These are phyloP conservation scores for Pontoporia blainvillei DNA, from an alignment of 2,113 vertebrate genomes.

Conservation along the genomic window DNA sequence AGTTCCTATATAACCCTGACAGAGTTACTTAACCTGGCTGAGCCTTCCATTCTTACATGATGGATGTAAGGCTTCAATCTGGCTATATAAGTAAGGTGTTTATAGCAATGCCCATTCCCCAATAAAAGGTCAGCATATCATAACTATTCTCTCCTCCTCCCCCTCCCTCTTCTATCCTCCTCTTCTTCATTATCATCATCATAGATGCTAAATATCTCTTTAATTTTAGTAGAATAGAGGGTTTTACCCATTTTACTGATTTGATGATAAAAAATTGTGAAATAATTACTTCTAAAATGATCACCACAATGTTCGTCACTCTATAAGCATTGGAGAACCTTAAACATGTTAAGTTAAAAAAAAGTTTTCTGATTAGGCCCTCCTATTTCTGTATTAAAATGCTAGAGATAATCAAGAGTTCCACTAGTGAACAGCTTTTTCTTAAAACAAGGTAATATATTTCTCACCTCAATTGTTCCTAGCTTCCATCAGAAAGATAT, in stretches of 20 bases:
- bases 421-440: conserved; percentile 40
- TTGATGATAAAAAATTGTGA: background rate
- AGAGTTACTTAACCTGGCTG: background rate
- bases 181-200: background rate
- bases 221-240: background rate
- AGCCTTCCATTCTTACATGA: background rate
- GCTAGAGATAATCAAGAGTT: background rate
- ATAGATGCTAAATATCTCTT: background rate
- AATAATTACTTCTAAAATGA: background rate
- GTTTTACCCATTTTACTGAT: background rate
- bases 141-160: background rate
- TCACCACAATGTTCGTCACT: background rate
- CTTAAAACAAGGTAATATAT: conserved; percentile 13
- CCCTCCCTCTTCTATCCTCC: background rate
- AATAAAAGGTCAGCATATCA: background rate
- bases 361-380: background rate
- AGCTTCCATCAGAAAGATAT: conserved; percentile 64
- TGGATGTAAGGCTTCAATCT: background rate
- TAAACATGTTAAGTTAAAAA: background rate
- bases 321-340: background rate
- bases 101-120: background rate
- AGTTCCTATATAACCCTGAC: background rate
- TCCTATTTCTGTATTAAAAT: background rate
- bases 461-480: conserved; percentile 37
- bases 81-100: background rate